phyloP scores from a whole-genome alignment of 53 echinoderm and acorn worm genomes.

The Paracentrotus lividus region DNA sequence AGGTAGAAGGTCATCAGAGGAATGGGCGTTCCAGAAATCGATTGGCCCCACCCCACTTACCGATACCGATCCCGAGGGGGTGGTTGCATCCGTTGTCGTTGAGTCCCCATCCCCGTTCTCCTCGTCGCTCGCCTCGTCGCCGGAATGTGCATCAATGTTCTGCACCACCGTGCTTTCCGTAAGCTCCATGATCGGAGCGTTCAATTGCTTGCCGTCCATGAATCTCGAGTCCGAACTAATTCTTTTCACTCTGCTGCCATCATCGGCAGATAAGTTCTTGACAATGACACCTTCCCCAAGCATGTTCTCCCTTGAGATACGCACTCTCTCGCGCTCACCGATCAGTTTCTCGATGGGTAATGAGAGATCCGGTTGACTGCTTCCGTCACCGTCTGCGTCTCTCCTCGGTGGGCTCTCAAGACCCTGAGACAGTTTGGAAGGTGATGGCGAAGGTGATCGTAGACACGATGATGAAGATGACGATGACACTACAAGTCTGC shows the following conservation, averaged over 20 bases:
- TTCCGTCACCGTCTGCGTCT: constrained; percentile 58
- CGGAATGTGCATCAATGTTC: constrained; percentile 20
- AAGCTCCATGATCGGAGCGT: constrained; percentile 23
- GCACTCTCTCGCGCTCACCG: neutral
- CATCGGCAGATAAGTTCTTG: constrained; percentile 59
- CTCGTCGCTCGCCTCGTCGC: constrained; percentile 49
- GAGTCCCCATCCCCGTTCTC: constrained; percentile 30
- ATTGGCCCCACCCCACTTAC: constrained; percentile 69
- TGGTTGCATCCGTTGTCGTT: constrained; percentile 10
- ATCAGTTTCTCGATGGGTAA: constrained; percentile 25
- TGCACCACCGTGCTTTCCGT: constrained; percentile 26
- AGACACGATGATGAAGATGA: constrained; percentile 60
- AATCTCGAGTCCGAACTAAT: constrained; percentile 42
- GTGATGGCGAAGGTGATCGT: constrained; percentile 61
- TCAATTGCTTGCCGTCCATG: constrained; percentile 17
- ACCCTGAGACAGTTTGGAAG: constrained; percentile 48
- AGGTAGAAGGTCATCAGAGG: constrained; percentile 28
- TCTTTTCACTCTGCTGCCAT: constrained; percentile 24
- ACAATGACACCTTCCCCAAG: constrained; percentile 21
- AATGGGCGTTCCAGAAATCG: constrained; percentile 67
- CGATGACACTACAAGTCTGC: constrained; percentile 23
- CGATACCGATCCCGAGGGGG: constrained; percentile 68
- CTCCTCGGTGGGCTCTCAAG: constrained; percentile 59
- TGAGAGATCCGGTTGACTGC: constrained; percentile 67
- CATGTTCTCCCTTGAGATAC: constrained; percentile 12